Conservation (phyloP, 2,797 vertebrate genomes). For the Pogoniulus pusillus region DNA sequence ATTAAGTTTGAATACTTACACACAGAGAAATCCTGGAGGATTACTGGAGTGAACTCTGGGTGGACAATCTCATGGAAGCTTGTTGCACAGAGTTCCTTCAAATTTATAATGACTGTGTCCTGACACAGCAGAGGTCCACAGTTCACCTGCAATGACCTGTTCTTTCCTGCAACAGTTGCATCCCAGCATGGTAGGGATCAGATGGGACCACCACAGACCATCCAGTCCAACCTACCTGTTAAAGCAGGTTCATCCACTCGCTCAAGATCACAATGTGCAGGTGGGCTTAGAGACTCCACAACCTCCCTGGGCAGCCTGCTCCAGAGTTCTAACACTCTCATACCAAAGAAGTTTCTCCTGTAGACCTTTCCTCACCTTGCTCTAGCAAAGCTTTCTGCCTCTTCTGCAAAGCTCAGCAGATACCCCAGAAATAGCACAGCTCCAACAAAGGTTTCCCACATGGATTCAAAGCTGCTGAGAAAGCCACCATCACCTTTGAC, state of each 20-base stretch:
- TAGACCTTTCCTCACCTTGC: not conserved
- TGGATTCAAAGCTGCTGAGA: not conserved
- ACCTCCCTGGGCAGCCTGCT: not conserved
- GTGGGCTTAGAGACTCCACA: too few relatives aligned
- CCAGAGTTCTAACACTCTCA: too few relatives aligned
- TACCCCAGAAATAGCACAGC: not conserved
- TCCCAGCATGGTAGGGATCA: not conserved
- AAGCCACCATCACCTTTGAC: not conserved
- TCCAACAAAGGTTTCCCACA: not conserved
- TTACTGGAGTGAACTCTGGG: not conserved
- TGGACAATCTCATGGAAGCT: too few relatives aligned
- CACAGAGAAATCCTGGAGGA: not conserved
- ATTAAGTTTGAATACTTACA: not conserved
- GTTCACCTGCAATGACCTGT: not conserved
- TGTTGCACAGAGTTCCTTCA: rapidly evolving
- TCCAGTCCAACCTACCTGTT: not conserved
- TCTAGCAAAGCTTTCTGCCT: not conserved
- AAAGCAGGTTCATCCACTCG: not conserved
- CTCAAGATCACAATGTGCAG: too few relatives aligned
- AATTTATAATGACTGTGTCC: rapidly evolving
- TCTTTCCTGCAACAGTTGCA: not conserved
- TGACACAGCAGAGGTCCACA: not conserved
- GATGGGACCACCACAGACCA: too few relatives aligned
- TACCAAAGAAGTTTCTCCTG: not conserved
- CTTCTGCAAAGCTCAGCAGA: not conserved